Evolutionary conservation across 2,113 vertebrate genomes (phyloP), one percentile per base, ranked within the genome.

Genomic region (Coregonus clupeaformis): DNA sequence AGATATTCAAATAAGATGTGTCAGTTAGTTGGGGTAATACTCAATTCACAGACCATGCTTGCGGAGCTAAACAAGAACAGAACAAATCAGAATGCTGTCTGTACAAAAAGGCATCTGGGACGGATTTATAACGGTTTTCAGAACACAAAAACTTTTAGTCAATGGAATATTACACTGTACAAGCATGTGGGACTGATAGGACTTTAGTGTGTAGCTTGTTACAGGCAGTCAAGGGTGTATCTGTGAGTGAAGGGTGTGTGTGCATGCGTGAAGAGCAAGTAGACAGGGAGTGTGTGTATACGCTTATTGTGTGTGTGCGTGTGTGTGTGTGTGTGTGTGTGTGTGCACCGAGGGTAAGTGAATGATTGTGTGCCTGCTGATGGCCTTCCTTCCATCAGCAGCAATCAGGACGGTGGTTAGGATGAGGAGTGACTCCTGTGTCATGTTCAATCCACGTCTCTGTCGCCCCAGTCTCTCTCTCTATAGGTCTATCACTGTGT

Each of bases 351-450:
- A n/a, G 24, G 20, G 62, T 13, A 13, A 14, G 62, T 64, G 62
- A 27, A 14, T 66, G 29, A 30, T 11, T 30, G 27, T 18, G 27
- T 14, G 63, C 4, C 9, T 64, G 64, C 27, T 7, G 49, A 68
- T 27, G 5, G 27, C 27, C 16, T 27, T 24, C 63, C 36, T 55
- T 67, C 62, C 29, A 16, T 29, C 63, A 59, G 36, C 63, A 52
- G 29, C 47, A 16, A n/a, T 25, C 13, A 16, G 16, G 68, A 29
- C 66, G 69, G 32, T 64, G 27, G 29, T 32, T 16, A 12, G 42
- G 70, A 74, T 70, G 71, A 80, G 71, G 49, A 74, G 47, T 30
- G 79, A 81, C 71, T 30, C 25, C 57, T 64, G 49, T 45, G 71
- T 77, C 75, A 65, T 47, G 52, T 57, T 36, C 71, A 49, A 72